Evolutionary conservation across 2,113 vertebrate genomes (phyloP).

Genomic region (Danionella cerebrum): DNA sequence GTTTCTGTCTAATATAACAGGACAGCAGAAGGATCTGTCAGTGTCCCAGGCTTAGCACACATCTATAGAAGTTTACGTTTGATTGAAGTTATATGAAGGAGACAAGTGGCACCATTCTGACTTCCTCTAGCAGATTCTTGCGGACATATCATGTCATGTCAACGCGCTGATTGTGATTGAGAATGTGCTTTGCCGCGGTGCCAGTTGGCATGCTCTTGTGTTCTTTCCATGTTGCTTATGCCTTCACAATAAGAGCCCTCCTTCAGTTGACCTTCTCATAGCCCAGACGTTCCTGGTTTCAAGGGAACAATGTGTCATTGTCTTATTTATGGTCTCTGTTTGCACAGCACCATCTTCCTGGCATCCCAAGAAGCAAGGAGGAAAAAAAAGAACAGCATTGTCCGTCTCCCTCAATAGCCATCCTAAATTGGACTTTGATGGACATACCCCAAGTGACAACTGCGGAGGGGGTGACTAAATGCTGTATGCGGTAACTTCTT

Average conservation of each 20-base stretch:
- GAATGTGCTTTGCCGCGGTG: slow-evolving; percentile 12
- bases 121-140: slow-evolving; percentile 16
- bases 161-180: slow-evolving; percentile 22
- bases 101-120: neutral
- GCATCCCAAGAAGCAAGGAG: slow-evolving; percentile 35
- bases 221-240: slow-evolving; percentile 27
- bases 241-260: slow-evolving; percentile 22
- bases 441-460: slow-evolving; percentile 35
- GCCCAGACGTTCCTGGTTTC: slow-evolving; percentile 47
- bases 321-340: slow-evolving; percentile 46
- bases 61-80: neutral
- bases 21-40: neutral
- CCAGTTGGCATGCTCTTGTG: slow-evolving; percentile 30
- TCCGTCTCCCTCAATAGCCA: slow-evolving; percentile 42
- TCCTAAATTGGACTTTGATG: slow-evolving; percentile 35
- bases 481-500: slow-evolving; percentile 37
- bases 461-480: slow-evolving; percentile 32
- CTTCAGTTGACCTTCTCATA: slow-evolving; percentile 44
- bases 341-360: slow-evolving; percentile 34
- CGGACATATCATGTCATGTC: slow-evolving; percentile 25
- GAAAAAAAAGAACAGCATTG: slow-evolving; percentile 36
- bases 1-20: neutral
- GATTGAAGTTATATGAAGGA: neutral
- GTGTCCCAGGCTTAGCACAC: neutral
- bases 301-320: slow-evolving; percentile 36